Evolutionary conservation across 2,797 vertebrate species (phyloP).

Genomic region (Onychomys leucogaster): DNA sequence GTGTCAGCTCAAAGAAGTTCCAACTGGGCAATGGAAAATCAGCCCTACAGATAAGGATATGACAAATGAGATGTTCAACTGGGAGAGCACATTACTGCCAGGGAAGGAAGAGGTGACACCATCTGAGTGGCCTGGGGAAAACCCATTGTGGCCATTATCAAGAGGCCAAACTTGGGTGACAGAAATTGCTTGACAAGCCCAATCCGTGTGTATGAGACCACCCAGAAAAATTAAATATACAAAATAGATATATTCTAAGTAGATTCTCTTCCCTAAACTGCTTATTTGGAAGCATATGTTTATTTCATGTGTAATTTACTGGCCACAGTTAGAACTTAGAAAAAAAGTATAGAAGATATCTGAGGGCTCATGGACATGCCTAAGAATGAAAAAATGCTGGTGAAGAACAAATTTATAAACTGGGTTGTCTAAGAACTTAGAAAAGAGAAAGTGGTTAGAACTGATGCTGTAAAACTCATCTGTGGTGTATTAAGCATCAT

Average conservation of each 20-base stretch:
- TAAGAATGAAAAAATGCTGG: constrained; percentile 33
- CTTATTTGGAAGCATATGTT: constrained; percentile 32
- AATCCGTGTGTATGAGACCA: not conserved
- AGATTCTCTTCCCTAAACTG: constrained; percentile 18
- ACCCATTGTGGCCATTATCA: not conserved
- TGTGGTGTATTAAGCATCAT: not conserved
- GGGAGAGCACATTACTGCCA: not conserved
- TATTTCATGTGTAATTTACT: constrained; percentile 40
- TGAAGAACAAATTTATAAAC: constrained; percentile 25
- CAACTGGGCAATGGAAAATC: not conserved
- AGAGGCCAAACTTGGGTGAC: not conserved
- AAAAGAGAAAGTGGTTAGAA: not conserved
- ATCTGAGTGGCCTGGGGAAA: not conserved
- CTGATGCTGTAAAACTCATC: constrained; percentile 9
- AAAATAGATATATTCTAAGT: not conserved
- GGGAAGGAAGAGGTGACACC: not conserved
- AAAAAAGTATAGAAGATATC: not conserved
- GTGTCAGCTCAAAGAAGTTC: not conserved
- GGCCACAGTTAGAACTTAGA: constrained; percentile 54
- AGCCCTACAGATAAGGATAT: not conserved
- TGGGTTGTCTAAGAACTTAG: constrained; percentile 23
- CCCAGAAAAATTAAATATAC: constrained; percentile 11
- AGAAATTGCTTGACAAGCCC: not conserved
- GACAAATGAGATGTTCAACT: not conserved
- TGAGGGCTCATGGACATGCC: constrained; percentile 32